These are phyloP conservation scores for Prorops nasuta DNA, from an alignment of 1,140 invertebrate species.

Conservation along the genomic window DNA sequence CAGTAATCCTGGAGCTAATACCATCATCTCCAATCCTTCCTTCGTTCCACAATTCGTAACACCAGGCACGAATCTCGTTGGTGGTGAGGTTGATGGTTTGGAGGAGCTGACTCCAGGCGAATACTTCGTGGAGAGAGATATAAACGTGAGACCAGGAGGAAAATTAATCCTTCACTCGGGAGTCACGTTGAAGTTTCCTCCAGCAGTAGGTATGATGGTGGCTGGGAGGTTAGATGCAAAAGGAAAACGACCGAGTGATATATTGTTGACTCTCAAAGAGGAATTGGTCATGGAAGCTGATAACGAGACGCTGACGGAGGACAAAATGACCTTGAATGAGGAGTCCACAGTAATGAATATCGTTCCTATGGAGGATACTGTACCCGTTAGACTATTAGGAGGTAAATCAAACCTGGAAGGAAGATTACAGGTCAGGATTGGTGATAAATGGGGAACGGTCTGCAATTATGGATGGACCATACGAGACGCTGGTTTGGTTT, in stretches of 20 bases:
- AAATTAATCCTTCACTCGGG: conserved; percentile 83
- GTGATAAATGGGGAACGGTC: conserved; percentile 92
- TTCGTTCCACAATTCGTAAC: conserved; percentile 76
- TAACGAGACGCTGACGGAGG: conserved; percentile 58
- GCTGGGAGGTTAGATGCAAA: conserved; percentile 85
- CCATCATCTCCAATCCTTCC: conserved; percentile 68
- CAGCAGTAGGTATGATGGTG: conserved; percentile 95
- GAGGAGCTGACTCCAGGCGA: conserved; percentile 76
- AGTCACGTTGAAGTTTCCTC: conserved; percentile 82
- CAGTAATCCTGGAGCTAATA: conserved; percentile 79
- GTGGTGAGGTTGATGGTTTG: conserved; percentile 85
- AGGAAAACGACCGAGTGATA: conserved; percentile 74
- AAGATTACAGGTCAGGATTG: conserved; percentile 75
- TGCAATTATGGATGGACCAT: conserved; percentile 96
- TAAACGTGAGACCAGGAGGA: conserved; percentile 85
- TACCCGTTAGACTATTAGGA: conserved; percentile 74
- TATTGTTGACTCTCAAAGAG: conserved; percentile 74
- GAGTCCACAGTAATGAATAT: conserved; percentile 56
- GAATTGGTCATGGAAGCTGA: conserved; percentile 64
- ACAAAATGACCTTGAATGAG: conserved; percentile 26
- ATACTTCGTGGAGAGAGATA: conserved; percentile 85
- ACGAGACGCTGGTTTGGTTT: conserved; percentile 88
- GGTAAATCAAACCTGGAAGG: conserved; percentile 75
- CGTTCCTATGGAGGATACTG: conserved; percentile 49
- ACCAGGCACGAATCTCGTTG: conserved; percentile 68